These are phyloP conservation scores for Campoplex nolae DNA, from an alignment of 2,888 invertebrate genomes.

Conservation along the genomic window DNA sequence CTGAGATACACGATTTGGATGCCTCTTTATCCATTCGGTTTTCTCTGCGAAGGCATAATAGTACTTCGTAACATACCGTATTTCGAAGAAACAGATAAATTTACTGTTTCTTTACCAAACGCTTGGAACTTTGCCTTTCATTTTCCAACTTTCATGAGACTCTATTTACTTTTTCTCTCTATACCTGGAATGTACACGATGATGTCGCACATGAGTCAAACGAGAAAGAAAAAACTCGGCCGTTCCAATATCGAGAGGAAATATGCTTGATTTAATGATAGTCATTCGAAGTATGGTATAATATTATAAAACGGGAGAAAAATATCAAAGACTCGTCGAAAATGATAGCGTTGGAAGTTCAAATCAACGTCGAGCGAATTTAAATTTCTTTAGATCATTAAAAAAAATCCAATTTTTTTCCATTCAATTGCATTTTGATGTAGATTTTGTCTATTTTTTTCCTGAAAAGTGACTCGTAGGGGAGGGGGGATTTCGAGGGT, in stretches of 20 bases:
- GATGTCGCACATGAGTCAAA: conserved; percentile 94
- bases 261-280: conserved; percentile 62
- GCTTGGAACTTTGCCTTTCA: conserved; percentile 94
- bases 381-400: neutral
- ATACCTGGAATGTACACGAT: conserved; percentile 92
- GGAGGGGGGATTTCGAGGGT: too few relatives aligned
- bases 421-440: neutral
- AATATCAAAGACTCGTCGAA: neutral
- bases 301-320: neutral
- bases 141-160: conserved; percentile 91
- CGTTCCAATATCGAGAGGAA: conserved; percentile 75
- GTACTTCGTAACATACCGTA: conserved; percentile 94
- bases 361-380: neutral
- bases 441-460: neutral
- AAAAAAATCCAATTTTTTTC: neutral
- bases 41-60: conserved; percentile 94
- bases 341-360: neutral
- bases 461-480: neutral
- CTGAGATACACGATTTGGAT: conserved; percentile 97
- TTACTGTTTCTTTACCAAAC: conserved; percentile 93
- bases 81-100: conserved; percentile 93
- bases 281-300: neutral
- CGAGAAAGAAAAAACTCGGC: conserved; percentile 89
- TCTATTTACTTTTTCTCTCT: conserved; percentile 91
- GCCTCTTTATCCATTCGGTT: conserved; percentile 95